Evolutionary conservation across 2,888 invertebrate species (phyloP).

Genomic region (Mactromeris polynyma): DNA sequence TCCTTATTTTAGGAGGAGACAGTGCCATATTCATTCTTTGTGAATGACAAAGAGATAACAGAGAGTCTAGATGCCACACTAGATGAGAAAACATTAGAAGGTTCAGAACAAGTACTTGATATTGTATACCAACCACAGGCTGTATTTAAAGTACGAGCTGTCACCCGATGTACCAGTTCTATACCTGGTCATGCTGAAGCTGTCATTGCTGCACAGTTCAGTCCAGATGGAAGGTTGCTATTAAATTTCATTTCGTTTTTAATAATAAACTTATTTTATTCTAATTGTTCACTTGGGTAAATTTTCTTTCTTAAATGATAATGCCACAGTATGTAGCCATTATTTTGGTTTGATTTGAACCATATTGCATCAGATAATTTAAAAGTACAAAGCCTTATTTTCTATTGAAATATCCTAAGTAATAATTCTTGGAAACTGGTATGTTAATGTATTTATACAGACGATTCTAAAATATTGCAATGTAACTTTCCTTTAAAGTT

Average conservation of each 20-base stretch:
- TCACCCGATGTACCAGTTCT: constrained; percentile 97
- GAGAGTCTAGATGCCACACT: constrained; percentile 92
- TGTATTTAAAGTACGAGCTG: constrained; percentile 92
- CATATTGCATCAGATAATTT: too few species aligned
- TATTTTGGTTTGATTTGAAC: too few species aligned
- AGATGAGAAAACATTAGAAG: constrained; percentile 89
- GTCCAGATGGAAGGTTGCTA: constrained; percentile 93
- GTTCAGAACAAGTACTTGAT: constrained; percentile 90
- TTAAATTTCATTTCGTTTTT: background rate
- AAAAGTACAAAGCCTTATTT: too few species aligned
- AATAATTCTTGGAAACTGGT: too few species aligned
- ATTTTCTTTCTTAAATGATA: too few species aligned
- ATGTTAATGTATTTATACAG: too few species aligned
- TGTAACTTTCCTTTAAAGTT: too few species aligned
- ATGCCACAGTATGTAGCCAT: too few species aligned
- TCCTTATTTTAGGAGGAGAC: constrained; percentile 82
- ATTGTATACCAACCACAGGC: constrained; percentile 99
- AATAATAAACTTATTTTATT: too few species aligned
- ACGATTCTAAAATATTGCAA: too few species aligned
- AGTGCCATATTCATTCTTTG: constrained; percentile 91
- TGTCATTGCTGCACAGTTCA: constrained; percentile 97
- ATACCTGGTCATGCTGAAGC: constrained; percentile 99
- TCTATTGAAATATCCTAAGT: too few species aligned
- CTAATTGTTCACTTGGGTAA: too few species aligned
- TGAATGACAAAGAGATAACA: constrained; percentile 95